Evolutionary conservation across 2,888 invertebrate species (phyloP).

Genomic region (Eupithecia centaureata): DNA sequence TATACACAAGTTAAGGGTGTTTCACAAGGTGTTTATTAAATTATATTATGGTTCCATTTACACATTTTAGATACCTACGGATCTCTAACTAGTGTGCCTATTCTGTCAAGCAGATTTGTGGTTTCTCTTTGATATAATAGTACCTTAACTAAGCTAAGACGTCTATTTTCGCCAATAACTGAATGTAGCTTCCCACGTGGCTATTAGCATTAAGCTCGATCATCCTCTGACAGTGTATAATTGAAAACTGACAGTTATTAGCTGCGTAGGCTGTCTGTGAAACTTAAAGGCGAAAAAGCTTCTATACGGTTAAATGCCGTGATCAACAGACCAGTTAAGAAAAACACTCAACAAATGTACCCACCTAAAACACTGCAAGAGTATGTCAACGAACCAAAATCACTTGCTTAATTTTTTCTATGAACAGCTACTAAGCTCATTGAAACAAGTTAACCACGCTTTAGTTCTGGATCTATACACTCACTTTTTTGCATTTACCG

Average conservation of each 20-base stretch:
- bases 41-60: not conserved
- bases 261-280: constrained; percentile 30
- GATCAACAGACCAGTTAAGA: not conserved
- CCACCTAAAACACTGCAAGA: not conserved
- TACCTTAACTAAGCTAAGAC: not conserved
- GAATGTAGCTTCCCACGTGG: constrained; percentile 21
- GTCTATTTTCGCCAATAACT: not conserved
- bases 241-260: constrained; percentile 34
- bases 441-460: too few relatives aligned
- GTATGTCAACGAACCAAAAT: not conserved
- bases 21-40: not conserved
- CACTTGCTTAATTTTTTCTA: not conserved
- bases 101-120: not conserved
- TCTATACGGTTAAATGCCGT: not conserved
- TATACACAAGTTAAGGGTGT: too few relatives aligned
- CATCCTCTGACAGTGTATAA: constrained; percentile 29
- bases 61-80: not conserved
- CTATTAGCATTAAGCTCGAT: constrained; percentile 30
- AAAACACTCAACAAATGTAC: not conserved
- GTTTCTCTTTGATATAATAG: not conserved
- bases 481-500: too few relatives aligned
- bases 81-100: not conserved
- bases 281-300: constrained; percentile 15
- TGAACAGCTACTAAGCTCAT: too few relatives aligned
- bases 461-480: too few relatives aligned